Percentiles rank a stretch among this genome's conserved stretches.
These are phyloP conservation scores for Siderastrea radians DNA, from an alignment of 92 coral and sea anemone species.

Conservation along the genomic window DNA sequence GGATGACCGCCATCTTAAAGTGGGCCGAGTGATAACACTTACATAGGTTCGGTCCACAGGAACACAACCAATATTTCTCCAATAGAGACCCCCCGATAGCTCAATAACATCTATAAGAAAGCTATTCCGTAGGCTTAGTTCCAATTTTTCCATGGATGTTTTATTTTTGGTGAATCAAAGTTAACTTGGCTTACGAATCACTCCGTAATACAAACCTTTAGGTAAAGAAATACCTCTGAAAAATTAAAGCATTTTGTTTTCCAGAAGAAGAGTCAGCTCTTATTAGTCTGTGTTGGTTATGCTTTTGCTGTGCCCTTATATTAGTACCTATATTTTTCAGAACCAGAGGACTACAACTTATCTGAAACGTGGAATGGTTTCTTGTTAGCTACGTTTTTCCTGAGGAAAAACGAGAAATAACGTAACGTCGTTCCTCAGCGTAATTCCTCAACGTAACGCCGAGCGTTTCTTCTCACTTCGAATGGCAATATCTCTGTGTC, in stretches of 20 bases:
- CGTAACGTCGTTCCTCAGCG: too few relatives aligned
- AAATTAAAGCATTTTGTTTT: too few relatives aligned
- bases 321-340: neutral
- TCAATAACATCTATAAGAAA: neutral
- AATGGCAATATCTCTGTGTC: slow-evolving; percentile 6
- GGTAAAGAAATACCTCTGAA: too few relatives aligned
- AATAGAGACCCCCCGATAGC: neutral
- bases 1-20: neutral
- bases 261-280: neutral
- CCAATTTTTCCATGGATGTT: too few relatives aligned
- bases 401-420: too few relatives aligned
- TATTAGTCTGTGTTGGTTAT: neutral
- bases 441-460: neutral
- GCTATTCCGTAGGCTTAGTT: neutral
- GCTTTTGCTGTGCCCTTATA: neutral
- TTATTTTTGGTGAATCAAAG: too few relatives aligned
- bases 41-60: neutral
- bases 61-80: neutral
- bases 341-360: neutral
- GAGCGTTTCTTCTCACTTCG: neutral
- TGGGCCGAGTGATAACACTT: neutral
- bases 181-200: neutral
- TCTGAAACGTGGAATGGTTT: too few relatives aligned
- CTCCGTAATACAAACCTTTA: too few relatives aligned
- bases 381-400: too few relatives aligned